These are phyloP conservation scores for Xenentodon cancila DNA, from an alignment of 2,797 vertebrate species.

Conservation along the genomic window DNA sequence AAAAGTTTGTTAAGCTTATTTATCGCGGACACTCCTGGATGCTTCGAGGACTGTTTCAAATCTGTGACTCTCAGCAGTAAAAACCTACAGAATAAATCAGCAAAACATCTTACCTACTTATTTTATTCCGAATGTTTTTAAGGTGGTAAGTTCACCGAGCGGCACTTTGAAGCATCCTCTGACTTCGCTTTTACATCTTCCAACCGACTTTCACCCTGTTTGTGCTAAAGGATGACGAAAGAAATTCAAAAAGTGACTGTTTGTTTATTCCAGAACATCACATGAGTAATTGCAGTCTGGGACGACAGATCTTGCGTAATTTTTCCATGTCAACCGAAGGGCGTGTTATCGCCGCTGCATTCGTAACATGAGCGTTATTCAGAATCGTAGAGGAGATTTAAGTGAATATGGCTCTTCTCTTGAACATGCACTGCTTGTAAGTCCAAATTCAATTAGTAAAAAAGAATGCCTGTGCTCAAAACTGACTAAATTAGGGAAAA, in stretches of 20 bases:
- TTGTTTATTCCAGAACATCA: slow-evolving; percentile 35
- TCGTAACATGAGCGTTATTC: slow-evolving; percentile 11
- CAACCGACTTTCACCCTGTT: slow-evolving; percentile 48
- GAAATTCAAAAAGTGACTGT: slow-evolving; percentile 13
- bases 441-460: slow-evolving; percentile 7
- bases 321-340: slow-evolving; percentile 22
- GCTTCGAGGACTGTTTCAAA: no score
- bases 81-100: no score
- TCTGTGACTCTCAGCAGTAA: no score
- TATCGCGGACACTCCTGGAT: no score
- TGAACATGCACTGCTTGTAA: not conserved
- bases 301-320: slow-evolving; percentile 27
- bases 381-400: slow-evolving; percentile 5
- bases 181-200: slow-evolving; percentile 11
- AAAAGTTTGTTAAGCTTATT: no score
- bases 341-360: slow-evolving; percentile 6
- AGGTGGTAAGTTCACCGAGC: slow-evolving; percentile 17
- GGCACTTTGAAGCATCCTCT: not conserved
- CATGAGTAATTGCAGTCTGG: slow-evolving; percentile 20
- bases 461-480: slow-evolving; percentile 4
- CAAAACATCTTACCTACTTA: no score
- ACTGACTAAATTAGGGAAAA: not conserved
- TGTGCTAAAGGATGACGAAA: slow-evolving; percentile 13
- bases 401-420: slow-evolving; percentile 12
- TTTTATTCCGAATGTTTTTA: not conserved